phyloP scores from a whole-genome alignment of 1,140 invertebrate genomes.

The Temnothorax nylanderi region DNA sequence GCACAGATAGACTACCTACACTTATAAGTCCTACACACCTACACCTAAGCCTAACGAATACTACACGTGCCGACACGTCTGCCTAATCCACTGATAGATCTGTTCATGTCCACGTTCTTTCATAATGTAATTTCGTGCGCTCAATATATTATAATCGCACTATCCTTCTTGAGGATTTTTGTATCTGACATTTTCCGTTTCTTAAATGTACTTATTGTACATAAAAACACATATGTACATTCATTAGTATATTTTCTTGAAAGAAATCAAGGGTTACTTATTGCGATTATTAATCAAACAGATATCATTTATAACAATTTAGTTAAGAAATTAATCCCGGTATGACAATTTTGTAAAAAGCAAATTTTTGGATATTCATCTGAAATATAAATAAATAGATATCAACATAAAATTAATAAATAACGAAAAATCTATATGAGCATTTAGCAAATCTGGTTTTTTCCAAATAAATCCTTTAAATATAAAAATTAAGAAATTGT shows the following conservation, averaged over 20 bases:
- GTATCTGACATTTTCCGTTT: neutral
- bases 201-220: neutral
- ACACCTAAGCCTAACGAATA: conserved; percentile 80
- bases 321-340: neutral
- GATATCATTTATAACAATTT: neutral
- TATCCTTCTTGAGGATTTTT: neutral
- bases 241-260: neutral
- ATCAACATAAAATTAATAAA: neutral
- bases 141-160: neutral
- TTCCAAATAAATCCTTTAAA: neutral
- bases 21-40: conserved; percentile 75
- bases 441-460: neutral
- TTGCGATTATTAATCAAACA: neutral
- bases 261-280: neutral
- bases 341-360: neutral
- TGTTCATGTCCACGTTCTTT: neutral
- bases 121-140: neutral
- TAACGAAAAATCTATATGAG: neutral
- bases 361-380: neutral
- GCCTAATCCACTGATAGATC: conserved; percentile 49
- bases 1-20: conserved; percentile 80
- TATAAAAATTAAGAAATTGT: neutral
- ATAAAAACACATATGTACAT: neutral
- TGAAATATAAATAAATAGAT: neutral
- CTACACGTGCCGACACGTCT: conserved; percentile 81